phyloP scores from a whole-genome alignment of 2,797 vertebrate species.

The Clarias pachynema region DNA sequence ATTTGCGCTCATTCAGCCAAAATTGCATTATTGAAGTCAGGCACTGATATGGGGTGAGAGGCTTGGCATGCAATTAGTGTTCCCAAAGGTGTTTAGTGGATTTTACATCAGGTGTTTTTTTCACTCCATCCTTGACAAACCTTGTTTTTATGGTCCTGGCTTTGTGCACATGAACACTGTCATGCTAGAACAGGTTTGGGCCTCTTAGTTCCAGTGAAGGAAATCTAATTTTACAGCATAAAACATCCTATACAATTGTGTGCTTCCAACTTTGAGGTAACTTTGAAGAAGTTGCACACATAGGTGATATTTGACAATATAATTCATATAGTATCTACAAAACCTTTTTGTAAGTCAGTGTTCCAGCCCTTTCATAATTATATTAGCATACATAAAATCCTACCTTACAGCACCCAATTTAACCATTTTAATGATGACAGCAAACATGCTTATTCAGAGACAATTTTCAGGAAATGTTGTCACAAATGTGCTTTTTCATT shows the following conservation, averaged over 20 bases:
- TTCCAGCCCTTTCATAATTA: background rate
- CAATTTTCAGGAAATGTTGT: background rate
- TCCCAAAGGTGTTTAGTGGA: background rate
- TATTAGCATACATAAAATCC: background rate
- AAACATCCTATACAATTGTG: background rate
- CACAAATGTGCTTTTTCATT: background rate
- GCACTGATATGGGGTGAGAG: background rate
- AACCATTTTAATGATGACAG: background rate
- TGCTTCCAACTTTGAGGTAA: background rate
- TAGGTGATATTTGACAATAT: background rate
- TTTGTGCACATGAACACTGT: background rate
- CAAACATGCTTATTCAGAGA: background rate
- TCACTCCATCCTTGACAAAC: background rate
- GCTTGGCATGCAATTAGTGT: background rate
- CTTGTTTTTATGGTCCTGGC: background rate
- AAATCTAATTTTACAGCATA: background rate
- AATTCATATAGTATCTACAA: background rate
- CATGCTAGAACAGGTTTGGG: background rate
- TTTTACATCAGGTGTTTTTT: background rate
- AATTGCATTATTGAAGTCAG: background rate
- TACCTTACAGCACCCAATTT: background rate
- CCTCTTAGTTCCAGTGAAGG: background rate
- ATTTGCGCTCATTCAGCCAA: background rate
- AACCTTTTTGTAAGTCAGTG: background rate
- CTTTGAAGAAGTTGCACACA: background rate